Evolutionary conservation across 1,140 invertebrate species (phyloP).

Genomic region (Aphaenogaster floridana): DNA sequence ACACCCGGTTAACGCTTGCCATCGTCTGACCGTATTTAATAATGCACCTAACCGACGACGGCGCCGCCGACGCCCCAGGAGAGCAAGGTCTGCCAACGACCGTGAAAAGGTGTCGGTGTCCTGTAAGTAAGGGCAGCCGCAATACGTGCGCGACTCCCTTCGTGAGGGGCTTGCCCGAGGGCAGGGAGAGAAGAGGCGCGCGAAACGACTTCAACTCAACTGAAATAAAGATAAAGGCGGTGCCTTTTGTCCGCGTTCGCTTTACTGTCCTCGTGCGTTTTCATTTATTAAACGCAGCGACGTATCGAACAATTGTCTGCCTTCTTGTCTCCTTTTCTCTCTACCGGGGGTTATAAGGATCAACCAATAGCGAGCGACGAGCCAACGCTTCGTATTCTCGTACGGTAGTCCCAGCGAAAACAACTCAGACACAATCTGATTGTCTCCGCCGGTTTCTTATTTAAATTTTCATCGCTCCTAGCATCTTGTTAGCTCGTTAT

Average conservation of each 20-base stretch:
- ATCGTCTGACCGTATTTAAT: constrained; percentile 68
- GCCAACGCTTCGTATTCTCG: constrained; percentile 31
- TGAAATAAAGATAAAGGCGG: constrained; percentile 54
- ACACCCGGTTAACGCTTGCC: constrained; percentile 54
- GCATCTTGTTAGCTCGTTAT: constrained; percentile 35
- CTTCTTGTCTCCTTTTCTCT: neutral
- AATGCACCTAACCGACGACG: constrained; percentile 64
- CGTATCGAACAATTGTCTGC: constrained; percentile 42
- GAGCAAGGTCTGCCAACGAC: constrained; percentile 51
- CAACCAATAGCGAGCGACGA: constrained; percentile 23
- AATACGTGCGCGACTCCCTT: constrained; percentile 51
- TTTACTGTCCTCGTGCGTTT: constrained; percentile 16
- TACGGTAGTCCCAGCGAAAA: neutral
- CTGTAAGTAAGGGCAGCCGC: constrained; percentile 31
- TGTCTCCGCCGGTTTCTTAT: constrained; percentile 23
- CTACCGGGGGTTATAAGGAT: constrained; percentile 7
- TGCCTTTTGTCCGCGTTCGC: neutral
- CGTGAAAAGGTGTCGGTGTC: constrained; percentile 69
- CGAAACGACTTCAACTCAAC: constrained; percentile 38
- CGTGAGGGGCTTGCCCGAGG: neutral
- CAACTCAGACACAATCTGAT: constrained; percentile 4
- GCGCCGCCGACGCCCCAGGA: constrained; percentile 47
- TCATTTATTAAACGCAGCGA: constrained; percentile 55
- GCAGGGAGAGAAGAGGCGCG: constrained; percentile 10
- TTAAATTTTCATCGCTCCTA: constrained; percentile 27